Conservation (phyloP, 2,888 invertebrate genomes). For the Cephalotes varians region DNA sequence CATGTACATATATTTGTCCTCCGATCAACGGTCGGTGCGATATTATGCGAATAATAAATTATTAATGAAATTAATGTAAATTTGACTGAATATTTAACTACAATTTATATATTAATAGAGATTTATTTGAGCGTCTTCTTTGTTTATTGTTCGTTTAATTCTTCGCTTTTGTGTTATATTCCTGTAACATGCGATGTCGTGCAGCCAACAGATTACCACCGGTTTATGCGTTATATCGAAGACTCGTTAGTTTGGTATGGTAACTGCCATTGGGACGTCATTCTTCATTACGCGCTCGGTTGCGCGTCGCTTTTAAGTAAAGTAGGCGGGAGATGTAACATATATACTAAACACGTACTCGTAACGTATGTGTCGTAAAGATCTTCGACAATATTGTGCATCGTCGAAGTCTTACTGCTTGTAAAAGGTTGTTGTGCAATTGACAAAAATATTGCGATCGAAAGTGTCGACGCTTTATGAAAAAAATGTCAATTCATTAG, state of each 20-base stretch:
- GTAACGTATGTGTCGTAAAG: neutral
- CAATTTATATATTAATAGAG: slow-evolving; percentile 85
- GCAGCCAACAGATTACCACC: slow-evolving; percentile 49
- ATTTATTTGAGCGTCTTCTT: slow-evolving; percentile 82
- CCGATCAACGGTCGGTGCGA: slow-evolving; percentile 81
- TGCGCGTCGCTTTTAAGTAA: slow-evolving; percentile 41
- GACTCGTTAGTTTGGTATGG: slow-evolving; percentile 44
- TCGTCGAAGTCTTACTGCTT: neutral
- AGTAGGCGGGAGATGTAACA: neutral
- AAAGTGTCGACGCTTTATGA: neutral
- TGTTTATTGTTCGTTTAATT: slow-evolving; percentile 74
- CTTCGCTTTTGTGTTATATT: slow-evolving; percentile 64
- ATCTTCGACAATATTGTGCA: neutral
- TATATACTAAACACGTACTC: neutral
- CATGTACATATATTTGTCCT: slow-evolving; percentile 75
- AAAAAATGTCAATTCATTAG: neutral
- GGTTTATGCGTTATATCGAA: slow-evolving; percentile 48
- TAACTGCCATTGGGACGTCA: slow-evolving; percentile 36
- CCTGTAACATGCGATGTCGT: slow-evolving; percentile 41
- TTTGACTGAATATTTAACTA: slow-evolving; percentile 85
- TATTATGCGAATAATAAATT: slow-evolving; percentile 86
- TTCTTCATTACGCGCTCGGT: slow-evolving; percentile 47
- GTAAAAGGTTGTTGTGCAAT: slow-evolving; percentile 27
- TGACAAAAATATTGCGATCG: neutral
- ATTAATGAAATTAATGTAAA: slow-evolving; percentile 86